A percentile compares a stretch with the other conserved stretches of the same genome.
Conservation (phyloP, 2,113 vertebrate species). For the Pogona vitticeps region DNA sequence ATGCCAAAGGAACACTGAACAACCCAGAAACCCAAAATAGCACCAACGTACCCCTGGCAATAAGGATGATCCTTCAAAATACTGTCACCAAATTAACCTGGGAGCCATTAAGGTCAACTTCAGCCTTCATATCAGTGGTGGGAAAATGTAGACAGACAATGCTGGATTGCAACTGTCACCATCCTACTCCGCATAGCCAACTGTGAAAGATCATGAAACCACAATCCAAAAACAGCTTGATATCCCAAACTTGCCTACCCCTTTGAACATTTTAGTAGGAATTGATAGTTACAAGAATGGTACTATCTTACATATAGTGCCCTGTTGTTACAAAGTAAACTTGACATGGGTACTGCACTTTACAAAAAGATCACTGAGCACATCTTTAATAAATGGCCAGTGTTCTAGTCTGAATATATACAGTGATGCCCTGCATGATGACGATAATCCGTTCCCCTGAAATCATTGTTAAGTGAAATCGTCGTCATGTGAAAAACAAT, state of each 20-base stretch:
- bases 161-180: no score
- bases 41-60: background rate
- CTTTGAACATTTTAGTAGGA: background rate
- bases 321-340: background rate
- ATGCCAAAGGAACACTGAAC: background rate
- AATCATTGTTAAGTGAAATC: no score
- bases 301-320: background rate
- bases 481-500: no score
- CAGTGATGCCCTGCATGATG: no score
- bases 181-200: background rate
- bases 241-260: background rate
- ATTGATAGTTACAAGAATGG: background rate
- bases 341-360: background rate
- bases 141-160: background rate
- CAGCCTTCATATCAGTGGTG: background rate
- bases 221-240: background rate
- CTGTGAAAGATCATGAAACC: background rate
- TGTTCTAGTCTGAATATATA: background rate
- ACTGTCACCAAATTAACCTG: background rate
- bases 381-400: background rate
- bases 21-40: background rate
- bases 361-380: background rate
- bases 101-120: background rate
- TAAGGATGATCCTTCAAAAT: background rate
- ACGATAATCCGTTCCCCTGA: no score